phyloP scores from a whole-genome alignment of 2,888 invertebrate genomes.

The Diloba caeruleocephala region DNA sequence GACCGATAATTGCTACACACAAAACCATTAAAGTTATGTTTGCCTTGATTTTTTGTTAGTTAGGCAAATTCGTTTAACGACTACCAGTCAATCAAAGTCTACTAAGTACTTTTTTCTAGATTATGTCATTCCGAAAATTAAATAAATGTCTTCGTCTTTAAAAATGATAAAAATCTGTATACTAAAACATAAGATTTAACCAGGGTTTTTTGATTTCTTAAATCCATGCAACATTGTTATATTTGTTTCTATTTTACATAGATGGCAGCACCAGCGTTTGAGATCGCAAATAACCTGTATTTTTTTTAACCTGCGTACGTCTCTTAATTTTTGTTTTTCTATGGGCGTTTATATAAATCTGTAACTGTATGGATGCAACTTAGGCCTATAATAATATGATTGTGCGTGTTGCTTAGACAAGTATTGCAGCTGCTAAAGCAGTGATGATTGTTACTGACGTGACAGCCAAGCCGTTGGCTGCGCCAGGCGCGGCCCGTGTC shows the following conservation, averaged over 20 bases:
- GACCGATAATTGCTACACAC: too few species aligned
- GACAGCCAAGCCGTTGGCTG: slow-evolving; percentile 49
- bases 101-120: slow-evolving; percentile 38
- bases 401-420: slow-evolving; percentile 45
- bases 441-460: slow-evolving; percentile 52
- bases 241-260: slow-evolving; percentile 12
- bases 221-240: slow-evolving; percentile 9
- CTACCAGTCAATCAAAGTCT: slow-evolving; percentile 15
- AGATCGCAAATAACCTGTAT: slow-evolving; percentile 23
- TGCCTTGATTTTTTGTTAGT: too few species aligned
- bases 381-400: slow-evolving; percentile 1
- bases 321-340: slow-evolving; percentile 10
- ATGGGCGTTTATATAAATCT: slow-evolving; percentile 20
- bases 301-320: slow-evolving; percentile 10
- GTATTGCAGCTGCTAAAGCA: slow-evolving; percentile 34
- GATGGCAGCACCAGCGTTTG: slow-evolving; percentile 42
- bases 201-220: slow-evolving; percentile 5
- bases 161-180: slow-evolving; percentile 27
- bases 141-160: slow-evolving; percentile 21
- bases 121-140: slow-evolving; percentile 21
- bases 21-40: too few species aligned
- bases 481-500: slow-evolving; percentile 11
- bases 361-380: slow-evolving; percentile 8
- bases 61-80: slow-evolving; percentile 27
- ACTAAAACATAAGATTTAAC: slow-evolving; percentile 11